Evolutionary conservation across 2,113 vertebrate species (phyloP).

Genomic region (Coturnix japonica): DNA sequence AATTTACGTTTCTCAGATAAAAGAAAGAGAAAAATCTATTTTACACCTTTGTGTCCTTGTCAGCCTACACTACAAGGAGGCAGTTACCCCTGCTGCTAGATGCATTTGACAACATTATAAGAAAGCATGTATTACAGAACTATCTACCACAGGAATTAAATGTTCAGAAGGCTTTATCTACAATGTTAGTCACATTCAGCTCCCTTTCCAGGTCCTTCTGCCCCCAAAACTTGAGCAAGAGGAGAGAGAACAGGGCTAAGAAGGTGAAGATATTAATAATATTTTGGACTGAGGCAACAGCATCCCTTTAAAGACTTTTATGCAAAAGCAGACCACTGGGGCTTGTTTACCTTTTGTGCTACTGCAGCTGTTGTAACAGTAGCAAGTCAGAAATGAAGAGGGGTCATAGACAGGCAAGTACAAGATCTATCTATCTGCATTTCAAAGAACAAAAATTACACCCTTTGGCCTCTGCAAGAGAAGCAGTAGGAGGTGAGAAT

Average conservation of each 20-base stretch:
- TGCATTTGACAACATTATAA: not conserved
- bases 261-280: not conserved
- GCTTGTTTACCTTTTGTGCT: not conserved
- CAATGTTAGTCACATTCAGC: not conserved
- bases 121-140: not conserved
- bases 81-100: conserved; percentile 21
- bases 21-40: conserved; percentile 21
- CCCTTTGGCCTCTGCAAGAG: not conserved
- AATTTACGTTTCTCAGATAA: conserved; percentile 13
- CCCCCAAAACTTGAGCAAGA: not conserved
- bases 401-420: not conserved
- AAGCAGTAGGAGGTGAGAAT: not conserved
- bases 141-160: not conserved
- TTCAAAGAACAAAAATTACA: not conserved
- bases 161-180: not conserved
- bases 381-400: not conserved
- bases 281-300: not conserved
- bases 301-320: not conserved
- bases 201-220: not conserved
- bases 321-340: not conserved
- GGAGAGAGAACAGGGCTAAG: not conserved
- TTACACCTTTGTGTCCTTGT: conserved; percentile 27
- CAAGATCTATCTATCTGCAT: fast-evolving
- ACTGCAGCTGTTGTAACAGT: not conserved
- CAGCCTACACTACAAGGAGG: conserved; percentile 8